Conservation (phyloP, 2,888 invertebrate species). For the Aproaerema taeniolella region DNA sequence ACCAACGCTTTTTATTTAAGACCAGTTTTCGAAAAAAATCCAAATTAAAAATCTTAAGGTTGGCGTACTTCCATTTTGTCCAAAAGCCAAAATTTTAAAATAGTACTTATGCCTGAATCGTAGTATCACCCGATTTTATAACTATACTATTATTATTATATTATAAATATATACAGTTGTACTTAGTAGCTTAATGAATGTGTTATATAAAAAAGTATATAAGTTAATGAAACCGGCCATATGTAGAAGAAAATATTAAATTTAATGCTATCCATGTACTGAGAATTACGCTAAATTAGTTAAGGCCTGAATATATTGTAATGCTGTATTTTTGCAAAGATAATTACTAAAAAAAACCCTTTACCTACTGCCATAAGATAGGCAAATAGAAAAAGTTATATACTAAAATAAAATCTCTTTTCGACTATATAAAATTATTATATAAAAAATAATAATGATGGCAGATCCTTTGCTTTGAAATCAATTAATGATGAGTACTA, state of each 20-base stretch:
- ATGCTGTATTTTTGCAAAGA: constrained; percentile 67
- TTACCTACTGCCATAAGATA: constrained; percentile 29
- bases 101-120: too few species aligned
- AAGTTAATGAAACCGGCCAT: constrained; percentile 67
- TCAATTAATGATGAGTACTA: too few species aligned
- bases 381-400: background rate
- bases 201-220: constrained; percentile 36
- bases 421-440: too few species aligned
- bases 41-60: background rate
- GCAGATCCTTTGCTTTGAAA: too few species aligned
- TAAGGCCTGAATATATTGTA: constrained; percentile 41
- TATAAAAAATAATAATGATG: too few species aligned
- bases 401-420: too few species aligned
- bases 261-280: constrained; percentile 36
- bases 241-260: constrained; percentile 33
- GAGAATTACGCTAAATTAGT: constrained; percentile 36
- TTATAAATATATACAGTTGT: constrained; percentile 26
- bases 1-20: too few species aligned
- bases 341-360: constrained; percentile 28
- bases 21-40: too few species aligned
- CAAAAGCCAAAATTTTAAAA: constrained; percentile 8
- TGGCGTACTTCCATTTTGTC: constrained; percentile 4
- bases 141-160: too few species aligned
- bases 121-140: too few species aligned
- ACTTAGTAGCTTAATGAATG: constrained; percentile 40